phyloP scores from a whole-genome alignment of 2,797 vertebrate genomes.

The Lycodopsis pacificus region DNA sequence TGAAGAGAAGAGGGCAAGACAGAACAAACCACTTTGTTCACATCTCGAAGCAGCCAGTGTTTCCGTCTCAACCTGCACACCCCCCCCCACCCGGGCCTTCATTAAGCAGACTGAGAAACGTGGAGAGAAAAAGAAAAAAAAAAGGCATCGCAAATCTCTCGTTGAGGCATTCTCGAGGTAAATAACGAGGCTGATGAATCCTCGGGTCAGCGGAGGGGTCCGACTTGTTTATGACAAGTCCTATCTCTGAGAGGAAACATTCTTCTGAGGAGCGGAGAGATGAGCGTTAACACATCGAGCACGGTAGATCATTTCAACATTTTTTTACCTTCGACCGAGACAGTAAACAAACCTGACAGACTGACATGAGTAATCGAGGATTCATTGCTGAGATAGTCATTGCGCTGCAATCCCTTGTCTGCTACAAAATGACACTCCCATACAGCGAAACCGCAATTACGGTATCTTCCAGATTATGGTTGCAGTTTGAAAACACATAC shows the following conservation, averaged over 20 bases:
- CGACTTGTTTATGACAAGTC: conserved; percentile 41
- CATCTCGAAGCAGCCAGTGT: conserved; percentile 53
- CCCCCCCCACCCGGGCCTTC: conserved; percentile 32
- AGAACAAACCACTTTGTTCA: conserved; percentile 63
- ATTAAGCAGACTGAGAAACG: conserved; percentile 43
- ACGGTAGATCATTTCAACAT: conserved; percentile 53
- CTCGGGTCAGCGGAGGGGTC: conserved; percentile 31
- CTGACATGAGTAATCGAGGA: conserved; percentile 28
- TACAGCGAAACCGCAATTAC: background rate
- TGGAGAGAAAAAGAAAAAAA: background rate
- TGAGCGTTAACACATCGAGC: conserved; percentile 19
- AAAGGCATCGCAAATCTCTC: conserved; percentile 10
- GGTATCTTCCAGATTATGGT: background rate
- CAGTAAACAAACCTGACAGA: conserved; percentile 29
- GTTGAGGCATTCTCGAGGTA: conserved; percentile 14
- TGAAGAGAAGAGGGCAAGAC: conserved; percentile 55
- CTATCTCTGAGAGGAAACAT: conserved; percentile 40
- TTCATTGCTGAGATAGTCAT: background rate
- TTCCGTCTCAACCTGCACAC: conserved; percentile 49
- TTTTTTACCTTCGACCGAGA: conserved; percentile 32
- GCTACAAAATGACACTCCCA: background rate
- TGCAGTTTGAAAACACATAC: background rate
- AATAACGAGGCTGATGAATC: conserved; percentile 44
- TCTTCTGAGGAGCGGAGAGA: conserved; percentile 37
- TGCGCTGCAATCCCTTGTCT: background rate